Conservation (phyloP, 2,888 invertebrate species). For the Patella caerulea region DNA sequence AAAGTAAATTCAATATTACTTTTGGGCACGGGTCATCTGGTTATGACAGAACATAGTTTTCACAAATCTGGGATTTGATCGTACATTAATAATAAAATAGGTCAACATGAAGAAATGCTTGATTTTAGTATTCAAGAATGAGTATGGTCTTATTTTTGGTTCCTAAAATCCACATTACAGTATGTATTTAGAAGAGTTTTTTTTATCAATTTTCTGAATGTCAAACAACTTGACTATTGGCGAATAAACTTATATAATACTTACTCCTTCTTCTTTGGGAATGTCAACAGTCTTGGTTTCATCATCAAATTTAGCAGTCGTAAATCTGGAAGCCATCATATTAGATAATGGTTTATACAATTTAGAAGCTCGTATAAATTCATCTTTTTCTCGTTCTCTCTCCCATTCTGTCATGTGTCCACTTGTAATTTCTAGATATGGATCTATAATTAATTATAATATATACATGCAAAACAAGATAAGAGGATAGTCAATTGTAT, state of each 20-base stretch:
- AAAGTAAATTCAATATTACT: too few relatives aligned
- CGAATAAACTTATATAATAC: background rate
- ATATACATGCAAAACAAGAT: too few relatives aligned
- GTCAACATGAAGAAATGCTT: too few relatives aligned
- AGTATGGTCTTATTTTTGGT: too few relatives aligned
- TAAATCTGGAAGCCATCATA: conserved; percentile 77
- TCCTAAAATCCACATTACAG: too few relatives aligned
- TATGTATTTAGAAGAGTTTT: too few relatives aligned
- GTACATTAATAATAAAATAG: too few relatives aligned
- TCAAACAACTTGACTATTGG: background rate
- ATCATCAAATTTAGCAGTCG: conserved; percentile 74
- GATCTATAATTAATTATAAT: conserved; percentile 42
- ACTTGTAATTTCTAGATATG: conserved; percentile 52
- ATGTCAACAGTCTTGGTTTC: conserved; percentile 43
- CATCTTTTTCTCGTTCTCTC: conserved; percentile 82
- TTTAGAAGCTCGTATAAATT: conserved; percentile 84
- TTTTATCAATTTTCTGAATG: background rate
- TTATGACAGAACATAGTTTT: too few relatives aligned
- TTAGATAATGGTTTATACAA: conserved; percentile 79
- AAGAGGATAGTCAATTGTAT: too few relatives aligned
- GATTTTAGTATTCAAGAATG: too few relatives aligned
- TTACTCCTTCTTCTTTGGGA: conserved; percentile 39
- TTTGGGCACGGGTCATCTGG: too few relatives aligned
- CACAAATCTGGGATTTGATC: too few relatives aligned
- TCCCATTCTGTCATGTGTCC: conserved; percentile 84